phyloP scores from a whole-genome alignment of 1,140 invertebrate genomes.

The Macrocentrus cingulum region DNA sequence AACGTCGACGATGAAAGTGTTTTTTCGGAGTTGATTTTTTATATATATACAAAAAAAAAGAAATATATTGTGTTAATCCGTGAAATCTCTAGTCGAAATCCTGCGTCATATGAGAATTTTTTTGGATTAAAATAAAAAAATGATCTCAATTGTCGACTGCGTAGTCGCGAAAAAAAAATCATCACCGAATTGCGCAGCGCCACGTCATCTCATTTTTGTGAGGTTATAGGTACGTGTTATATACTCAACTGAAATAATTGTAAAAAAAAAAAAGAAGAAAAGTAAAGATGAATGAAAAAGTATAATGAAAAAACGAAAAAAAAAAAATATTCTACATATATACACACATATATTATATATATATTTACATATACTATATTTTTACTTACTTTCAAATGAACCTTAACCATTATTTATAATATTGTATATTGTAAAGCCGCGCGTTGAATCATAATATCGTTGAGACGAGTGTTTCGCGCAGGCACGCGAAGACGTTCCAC shows the following conservation, averaged over 20 bases:
- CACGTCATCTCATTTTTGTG: conserved; percentile 22
- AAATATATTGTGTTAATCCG: not conserved
- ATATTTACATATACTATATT: conserved; percentile 37
- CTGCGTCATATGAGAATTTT: conserved; percentile 1
- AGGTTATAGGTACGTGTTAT: conserved; percentile 16
- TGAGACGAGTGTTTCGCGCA: not conserved
- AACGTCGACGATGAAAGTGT: not conserved
- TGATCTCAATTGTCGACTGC: conserved; percentile 21
- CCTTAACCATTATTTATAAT: conserved; percentile 39
- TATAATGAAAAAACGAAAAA: conserved; percentile 29
- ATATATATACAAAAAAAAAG: conserved; percentile 12
- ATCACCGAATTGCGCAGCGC: conserved; percentile 4
- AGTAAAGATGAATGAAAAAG: conserved; percentile 29
- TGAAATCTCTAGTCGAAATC: too few species aligned
- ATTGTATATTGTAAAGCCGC: conserved; percentile 13
- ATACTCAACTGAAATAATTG: conserved; percentile 25
- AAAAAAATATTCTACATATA: conserved; percentile 35
- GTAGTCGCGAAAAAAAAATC: conserved; percentile 2
- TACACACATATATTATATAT: conserved; percentile 33
- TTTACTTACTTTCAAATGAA: conserved; percentile 49
- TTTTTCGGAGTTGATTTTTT: not conserved
- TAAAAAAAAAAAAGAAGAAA: conserved; percentile 30
- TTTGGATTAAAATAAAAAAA: too few species aligned
- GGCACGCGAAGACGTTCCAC: conserved; percentile 2
- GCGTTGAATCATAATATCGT: conserved; percentile 16